Base-by-base conservation (phyloP, 1,140 invertebrate species). In the Caenorhabditis inopinata region DNA sequence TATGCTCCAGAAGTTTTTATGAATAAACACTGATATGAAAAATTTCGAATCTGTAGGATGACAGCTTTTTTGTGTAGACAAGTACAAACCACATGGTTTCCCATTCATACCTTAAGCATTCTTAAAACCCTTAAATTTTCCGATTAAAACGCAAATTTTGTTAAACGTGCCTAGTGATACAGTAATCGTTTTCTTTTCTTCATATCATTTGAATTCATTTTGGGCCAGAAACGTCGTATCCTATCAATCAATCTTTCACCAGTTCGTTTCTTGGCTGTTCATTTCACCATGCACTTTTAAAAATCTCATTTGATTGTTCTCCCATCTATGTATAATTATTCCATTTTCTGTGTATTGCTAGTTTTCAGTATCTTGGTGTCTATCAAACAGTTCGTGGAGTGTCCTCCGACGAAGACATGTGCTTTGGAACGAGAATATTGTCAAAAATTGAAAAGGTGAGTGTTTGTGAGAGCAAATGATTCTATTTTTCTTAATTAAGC, bases 351-450 rank as follows among this genome's bases (percentile, higher is more conserved):
- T 53, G 12, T 0, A 51, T 11, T 32, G 29, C 51, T 23, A 18
- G 21, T 68, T 68, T 68, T 38, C 58, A 68, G 58, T n/a, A 38
- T 25, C 58, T 68, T n/a, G 58, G 58, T 42, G 58, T 68, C 58
- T 68, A 68, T 32, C 35, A 38, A 68, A 68, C 58, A 18, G 58
- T 68, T 68, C 58, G 58, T 9, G 32, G 9, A 9, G 2, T 68
- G 38, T 32, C 58, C 9, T 18, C 23, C n/a, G 58, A 68, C 58
- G 58, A 58, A 16, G 53, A 68, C 38, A 68, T 68, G 58, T 29
- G 58, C 3, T 21, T 68, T 25, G 58, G 58, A 6, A 68, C 58
- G 21, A 38, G 38, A 32, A 68, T 68, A 38, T 21, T 68, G 12
- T 68, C 58, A 42, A 68, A 68, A 38, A 38, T 68, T 38, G 58